Base-by-base conservation (phyloP, 2,797 vertebrate species). In the Phoebastria nigripes region DNA sequence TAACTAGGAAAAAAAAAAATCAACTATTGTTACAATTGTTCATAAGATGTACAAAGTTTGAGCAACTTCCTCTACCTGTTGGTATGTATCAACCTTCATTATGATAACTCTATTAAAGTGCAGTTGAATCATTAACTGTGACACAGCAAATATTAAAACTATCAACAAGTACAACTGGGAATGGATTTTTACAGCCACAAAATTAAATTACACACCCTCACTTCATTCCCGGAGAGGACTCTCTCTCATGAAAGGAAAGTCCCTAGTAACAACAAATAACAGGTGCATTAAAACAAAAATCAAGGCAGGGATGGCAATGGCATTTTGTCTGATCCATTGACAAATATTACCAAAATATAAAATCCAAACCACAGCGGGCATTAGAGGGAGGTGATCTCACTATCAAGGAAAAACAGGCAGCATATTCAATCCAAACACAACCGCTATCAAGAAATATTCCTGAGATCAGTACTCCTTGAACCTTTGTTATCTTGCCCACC, bases 181-280 rank as follows among this genome's bases (percentile, higher is more conserved):
- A 90, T 54, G 61, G 72, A 86, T 93, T 94, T 91, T 82, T 72
- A 62, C 78, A 94, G 93, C 15, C 71, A 19, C 15, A 13, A 83
- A 72, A 95, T 88, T 70, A 25, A 91, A 86, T 95, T 63, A 79
- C 80, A 76, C 51, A n/a, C 35, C 74, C 62, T 79, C 63, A 3
- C 71, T 33, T 44, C 8, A 7, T 2, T 28, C 52, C 46, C 6
- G 2, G 11, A 47, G 51, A 42, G 37, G 46, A 19, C 33, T 18
- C 6, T 4, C 24, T 21, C 33, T 6, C 24, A 5, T 3, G 47
- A 26, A 41, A 49, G 51, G 22, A 9, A 44, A 70, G 47, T 6
- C 39, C 63, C 42, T 1, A 6, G 6, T 11, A 65, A 7, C 10
- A 28, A 49, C 31, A 9, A 82, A 8, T 6, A 52, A 44, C 13